A percentile compares a stretch with the other conserved stretches of the same genome.
phyloP scores from a whole-genome alignment of 2,797 vertebrate genomes.

The Lophotriccus pileatus region DNA sequence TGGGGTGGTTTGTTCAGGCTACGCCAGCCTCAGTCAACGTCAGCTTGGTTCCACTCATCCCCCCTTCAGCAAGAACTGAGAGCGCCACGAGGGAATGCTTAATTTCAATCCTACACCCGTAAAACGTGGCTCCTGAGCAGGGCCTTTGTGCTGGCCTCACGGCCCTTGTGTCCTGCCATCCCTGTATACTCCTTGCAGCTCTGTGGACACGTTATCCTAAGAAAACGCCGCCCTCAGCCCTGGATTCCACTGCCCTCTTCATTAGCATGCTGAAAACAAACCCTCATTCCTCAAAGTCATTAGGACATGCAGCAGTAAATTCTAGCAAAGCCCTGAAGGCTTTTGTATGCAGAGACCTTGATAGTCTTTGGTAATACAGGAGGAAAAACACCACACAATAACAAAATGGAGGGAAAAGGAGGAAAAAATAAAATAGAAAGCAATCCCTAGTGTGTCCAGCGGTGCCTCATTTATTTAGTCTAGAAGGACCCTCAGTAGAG shows the following conservation, averaged over 20 bases:
- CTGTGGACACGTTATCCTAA: neutral
- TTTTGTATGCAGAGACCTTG: neutral
- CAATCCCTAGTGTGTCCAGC: neutral
- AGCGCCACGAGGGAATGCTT: neutral
- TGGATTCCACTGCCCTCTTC: neutral
- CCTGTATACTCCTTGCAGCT: neutral
- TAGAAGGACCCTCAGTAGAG: neutral
- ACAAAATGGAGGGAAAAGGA: accelerated
- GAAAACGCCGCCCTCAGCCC: neutral
- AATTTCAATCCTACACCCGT: neutral
- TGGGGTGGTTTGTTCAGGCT: accelerated
- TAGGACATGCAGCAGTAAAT: neutral
- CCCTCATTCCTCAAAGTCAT: neutral
- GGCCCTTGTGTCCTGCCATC: neutral
- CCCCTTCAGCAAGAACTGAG: neutral
- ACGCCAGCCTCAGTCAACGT: accelerated
- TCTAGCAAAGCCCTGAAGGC: neutral
- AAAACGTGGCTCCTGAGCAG: neutral
- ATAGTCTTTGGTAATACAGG: neutral
- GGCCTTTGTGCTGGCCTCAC: accelerated
- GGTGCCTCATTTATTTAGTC: neutral
- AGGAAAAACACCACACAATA: neutral
- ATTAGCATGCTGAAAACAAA: neutral
- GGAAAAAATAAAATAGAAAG: neutral
- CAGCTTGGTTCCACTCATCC: neutral